Percentiles rank a stretch among this genome's conserved stretches.
Evolutionary conservation across 2,113 vertebrate genomes (phyloP).

Genomic region (Pavo muticus): DNA sequence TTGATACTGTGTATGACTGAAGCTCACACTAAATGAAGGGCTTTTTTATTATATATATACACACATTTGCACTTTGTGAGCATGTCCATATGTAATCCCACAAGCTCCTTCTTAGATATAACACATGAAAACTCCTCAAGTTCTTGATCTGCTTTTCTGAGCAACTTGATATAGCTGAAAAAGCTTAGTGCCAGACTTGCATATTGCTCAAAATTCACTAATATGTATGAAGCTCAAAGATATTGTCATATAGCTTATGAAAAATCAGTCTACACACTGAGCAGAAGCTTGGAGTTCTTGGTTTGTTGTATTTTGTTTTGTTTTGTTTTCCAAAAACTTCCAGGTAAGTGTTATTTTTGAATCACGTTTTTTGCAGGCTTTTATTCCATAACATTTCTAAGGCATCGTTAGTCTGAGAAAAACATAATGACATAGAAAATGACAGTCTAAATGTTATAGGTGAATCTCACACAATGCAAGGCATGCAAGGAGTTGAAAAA

Average conservation of each 20-base stretch:
- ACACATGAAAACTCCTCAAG: neutral
- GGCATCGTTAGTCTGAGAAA: neutral
- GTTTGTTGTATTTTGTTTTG: accelerated
- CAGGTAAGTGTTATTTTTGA: neutral
- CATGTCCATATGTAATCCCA: neutral
- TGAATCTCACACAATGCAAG: neutral
- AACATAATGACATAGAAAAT: neutral
- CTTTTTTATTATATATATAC: neutral
- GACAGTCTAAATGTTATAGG: neutral
- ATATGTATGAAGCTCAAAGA: neutral
- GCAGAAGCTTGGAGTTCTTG: neutral
- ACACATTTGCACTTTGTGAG: neutral
- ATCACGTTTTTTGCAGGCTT: neutral
- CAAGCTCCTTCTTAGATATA: neutral
- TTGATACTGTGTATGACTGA: neutral
- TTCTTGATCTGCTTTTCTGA: neutral
- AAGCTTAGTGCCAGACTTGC: neutral
- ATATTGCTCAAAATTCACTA: neutral
- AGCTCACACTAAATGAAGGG: neutral
- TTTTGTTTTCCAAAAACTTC: neutral
- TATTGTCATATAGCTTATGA: neutral
- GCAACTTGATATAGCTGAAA: neutral
- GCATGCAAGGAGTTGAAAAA: neutral
- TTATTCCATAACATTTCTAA: neutral
- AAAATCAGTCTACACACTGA: neutral